Evolutionary conservation across 2,113 vertebrate species (phyloP).

Genomic region (Cryptomyrus ogoouensis): DNA sequence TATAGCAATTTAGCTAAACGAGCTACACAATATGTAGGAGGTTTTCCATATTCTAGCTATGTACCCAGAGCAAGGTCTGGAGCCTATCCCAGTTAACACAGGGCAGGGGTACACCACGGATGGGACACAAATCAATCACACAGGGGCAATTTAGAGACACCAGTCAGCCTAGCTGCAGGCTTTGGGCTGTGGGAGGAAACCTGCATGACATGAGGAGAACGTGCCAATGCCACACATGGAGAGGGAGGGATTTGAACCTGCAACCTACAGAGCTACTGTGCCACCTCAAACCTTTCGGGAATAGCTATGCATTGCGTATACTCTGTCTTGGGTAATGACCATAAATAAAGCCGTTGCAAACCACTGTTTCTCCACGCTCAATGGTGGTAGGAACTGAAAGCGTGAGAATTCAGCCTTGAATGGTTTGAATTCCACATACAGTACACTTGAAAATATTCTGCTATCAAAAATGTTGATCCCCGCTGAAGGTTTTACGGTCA

Average conservation of each 20-base stretch:
- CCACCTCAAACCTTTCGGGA: not conserved
- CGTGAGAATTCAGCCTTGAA: not conserved
- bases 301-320: not conserved
- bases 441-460: not conserved
- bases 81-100: not conserved
- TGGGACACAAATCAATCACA: not conserved
- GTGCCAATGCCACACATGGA: not conserved
- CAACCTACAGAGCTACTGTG: not conserved
- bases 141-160: not conserved
- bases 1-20: not conserved
- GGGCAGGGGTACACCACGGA: not conserved
- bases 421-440: not conserved
- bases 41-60: not conserved
- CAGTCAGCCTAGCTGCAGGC: not conserved
- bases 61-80: not conserved
- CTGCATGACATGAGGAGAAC: not conserved
- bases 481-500: not conserved
- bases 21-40: not conserved
- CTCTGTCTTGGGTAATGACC: not conserved
- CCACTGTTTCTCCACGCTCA: not conserved
- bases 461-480: not conserved
- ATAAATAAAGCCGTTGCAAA: not conserved
- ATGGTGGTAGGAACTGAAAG: not conserved
- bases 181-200: not conserved
- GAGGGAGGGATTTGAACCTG: not conserved